These are phyloP conservation scores for Lasioglossum oenotherae DNA, from an alignment of 2,888 invertebrate species.

Conservation along the genomic window DNA sequence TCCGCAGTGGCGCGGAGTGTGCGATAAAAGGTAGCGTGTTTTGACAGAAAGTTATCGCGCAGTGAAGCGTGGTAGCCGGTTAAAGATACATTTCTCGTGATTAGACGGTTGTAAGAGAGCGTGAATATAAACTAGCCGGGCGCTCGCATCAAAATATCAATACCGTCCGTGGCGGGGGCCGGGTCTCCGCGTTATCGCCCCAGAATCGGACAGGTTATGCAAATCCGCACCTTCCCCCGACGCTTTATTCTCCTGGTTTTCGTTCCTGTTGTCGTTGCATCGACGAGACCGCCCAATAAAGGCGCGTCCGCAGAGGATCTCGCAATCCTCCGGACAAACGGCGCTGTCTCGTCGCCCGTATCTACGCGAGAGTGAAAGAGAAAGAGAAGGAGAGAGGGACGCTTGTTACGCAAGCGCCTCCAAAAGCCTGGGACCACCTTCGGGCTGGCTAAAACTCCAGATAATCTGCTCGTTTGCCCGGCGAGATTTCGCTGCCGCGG, in stretches of 20 bases:
- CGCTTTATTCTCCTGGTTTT: conserved; percentile 8
- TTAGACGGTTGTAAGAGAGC: conserved; percentile 27
- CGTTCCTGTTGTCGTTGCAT: conserved; percentile 14
- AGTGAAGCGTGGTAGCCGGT: background rate
- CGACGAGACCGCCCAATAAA: conserved; percentile 26
- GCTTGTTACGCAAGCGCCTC: conserved; percentile 25
- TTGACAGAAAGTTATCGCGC: conserved; percentile 13
- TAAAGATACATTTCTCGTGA: conserved; percentile 37
- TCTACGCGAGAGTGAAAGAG: background rate
- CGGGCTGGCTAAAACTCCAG: conserved; percentile 44
- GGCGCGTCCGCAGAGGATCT: conserved; percentile 23
- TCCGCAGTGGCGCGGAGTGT: background rate
- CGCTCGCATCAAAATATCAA: conserved; percentile 41
- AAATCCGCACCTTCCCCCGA: conserved; percentile 23
- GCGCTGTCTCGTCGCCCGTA: conserved; percentile 1
- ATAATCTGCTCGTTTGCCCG: conserved; percentile 47
- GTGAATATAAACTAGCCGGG: conserved; percentile 28
- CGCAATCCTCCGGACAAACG: conserved; percentile 35
- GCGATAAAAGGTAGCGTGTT: background rate
- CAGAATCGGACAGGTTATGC: conserved; percentile 41
- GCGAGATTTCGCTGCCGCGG: conserved; percentile 45
- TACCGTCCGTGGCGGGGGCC: background rate
- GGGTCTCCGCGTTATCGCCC: conserved; percentile 32
- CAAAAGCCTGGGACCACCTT: conserved; percentile 38
- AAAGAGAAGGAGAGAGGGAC: background rate